Conservation (phyloP, 2,888 invertebrate species). For the Stomorhina lunata region DNA sequence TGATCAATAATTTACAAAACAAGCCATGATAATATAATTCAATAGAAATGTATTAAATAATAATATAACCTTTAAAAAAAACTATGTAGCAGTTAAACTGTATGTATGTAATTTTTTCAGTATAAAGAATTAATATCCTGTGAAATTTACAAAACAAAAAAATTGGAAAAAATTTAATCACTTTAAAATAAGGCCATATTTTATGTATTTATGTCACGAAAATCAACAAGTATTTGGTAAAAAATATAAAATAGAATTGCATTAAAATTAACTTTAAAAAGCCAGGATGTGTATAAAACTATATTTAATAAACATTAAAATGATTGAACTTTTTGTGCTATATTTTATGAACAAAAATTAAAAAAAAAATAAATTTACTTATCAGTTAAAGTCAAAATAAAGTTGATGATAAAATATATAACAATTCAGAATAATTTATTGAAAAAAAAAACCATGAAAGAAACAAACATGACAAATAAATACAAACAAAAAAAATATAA, state of each 20-base stretch:
- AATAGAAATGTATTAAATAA: not conserved
- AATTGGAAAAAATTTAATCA: not conserved
- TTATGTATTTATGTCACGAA: constrained; percentile 17
- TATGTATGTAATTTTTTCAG: not conserved
- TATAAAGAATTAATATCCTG: no score
- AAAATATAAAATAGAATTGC: not conserved
- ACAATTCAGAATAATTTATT: not conserved
- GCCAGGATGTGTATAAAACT: not conserved
- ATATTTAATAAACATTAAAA: not conserved
- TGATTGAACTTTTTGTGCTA: no score
- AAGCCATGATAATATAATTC: not conserved
- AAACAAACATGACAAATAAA: not conserved
- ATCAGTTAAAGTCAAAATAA: no score
- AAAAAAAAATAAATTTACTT: no score
- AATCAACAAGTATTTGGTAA: constrained; percentile 3
- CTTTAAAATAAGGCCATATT: constrained; percentile 28
- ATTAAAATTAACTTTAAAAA: not conserved
- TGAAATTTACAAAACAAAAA: not conserved
- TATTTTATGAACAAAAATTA: no score
- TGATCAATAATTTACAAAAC: constrained; percentile 23
- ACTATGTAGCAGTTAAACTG: not conserved
- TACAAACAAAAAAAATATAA: not conserved
- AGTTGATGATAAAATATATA: no score
- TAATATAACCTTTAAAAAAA: not conserved
- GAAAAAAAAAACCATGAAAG: not conserved